These are phyloP conservation scores for Montipora capitata DNA, from an alignment of 92 coral and sea anemone species.

Conservation along the genomic window DNA sequence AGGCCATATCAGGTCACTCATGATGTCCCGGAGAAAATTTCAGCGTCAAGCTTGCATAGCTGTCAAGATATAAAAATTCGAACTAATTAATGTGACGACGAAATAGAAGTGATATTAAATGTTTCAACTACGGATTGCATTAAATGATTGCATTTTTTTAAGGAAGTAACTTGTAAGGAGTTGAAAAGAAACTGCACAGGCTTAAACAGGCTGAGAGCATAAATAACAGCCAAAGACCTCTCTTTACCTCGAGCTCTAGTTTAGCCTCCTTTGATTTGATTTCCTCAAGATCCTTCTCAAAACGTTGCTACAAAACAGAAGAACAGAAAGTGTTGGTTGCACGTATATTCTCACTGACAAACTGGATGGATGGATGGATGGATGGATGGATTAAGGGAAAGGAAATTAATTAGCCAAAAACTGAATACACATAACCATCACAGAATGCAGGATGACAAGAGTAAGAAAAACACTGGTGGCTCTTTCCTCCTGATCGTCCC, in stretches of 20 bases:
- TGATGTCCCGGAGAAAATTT: neutral
- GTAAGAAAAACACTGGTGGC: too few species aligned
- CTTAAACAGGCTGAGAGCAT: too few species aligned
- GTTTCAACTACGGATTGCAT: too few species aligned
- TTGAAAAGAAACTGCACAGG: neutral
- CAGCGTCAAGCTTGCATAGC: slow-evolving; percentile 27
- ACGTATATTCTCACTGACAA: neutral
- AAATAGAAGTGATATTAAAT: too few species aligned
- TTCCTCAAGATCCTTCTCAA: slow-evolving; percentile 91
- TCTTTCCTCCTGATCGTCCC: too few species aligned
- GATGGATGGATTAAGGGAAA: neutral
- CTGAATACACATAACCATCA: too few species aligned
- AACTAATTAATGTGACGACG: too few species aligned
- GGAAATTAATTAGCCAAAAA: too few species aligned
- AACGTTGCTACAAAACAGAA: slow-evolving; percentile 81
- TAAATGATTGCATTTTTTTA: too few species aligned
- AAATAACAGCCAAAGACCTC: too few species aligned
- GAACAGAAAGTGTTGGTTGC: neutral
- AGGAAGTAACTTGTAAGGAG: too few species aligned
- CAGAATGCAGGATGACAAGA: too few species aligned
- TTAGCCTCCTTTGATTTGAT: slow-evolving; percentile 85
- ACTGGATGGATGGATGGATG: neutral
- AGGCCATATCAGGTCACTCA: neutral
- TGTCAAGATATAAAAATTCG: neutral
- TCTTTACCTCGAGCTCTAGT: slow-evolving; percentile 79